Conservation (phyloP, 2,797 vertebrate genomes). For the Tachyglossus aculeatus region DNA sequence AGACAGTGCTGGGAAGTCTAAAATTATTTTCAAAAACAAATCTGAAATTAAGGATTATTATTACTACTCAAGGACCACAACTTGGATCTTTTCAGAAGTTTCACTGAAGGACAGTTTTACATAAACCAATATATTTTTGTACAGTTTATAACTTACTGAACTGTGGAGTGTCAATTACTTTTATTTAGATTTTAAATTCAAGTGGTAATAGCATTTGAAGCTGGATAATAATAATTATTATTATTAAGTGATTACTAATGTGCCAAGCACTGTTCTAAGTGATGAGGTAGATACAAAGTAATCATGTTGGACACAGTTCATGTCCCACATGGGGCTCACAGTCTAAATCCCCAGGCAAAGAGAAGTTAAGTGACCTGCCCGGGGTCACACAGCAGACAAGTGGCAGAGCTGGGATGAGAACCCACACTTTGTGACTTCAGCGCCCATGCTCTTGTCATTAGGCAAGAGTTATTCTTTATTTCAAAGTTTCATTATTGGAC, state of each 20-base stretch:
- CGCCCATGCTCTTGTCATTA: too few species aligned
- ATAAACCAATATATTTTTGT: conserved; percentile 99
- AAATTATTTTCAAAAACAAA: conserved; percentile 83
- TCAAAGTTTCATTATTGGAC: conserved; percentile 74
- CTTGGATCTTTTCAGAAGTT: conserved; percentile 93
- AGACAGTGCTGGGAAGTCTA: conserved; percentile 73
- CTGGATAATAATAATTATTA: conserved; percentile 99
- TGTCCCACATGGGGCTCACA: too few species aligned
- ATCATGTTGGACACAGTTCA: too few species aligned
- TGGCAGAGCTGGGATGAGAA: too few species aligned
- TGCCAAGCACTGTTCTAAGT: too few species aligned
- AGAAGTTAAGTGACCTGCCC: conserved; percentile 93
- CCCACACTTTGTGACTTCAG: too few species aligned
- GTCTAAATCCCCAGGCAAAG: too few species aligned
- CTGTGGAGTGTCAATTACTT: conserved; percentile 99
- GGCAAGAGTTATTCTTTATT: conserved; percentile 75
- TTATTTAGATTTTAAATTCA: conserved; percentile 99
- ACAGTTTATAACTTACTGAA: conserved; percentile 99
- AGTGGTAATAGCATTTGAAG: conserved; percentile 99
- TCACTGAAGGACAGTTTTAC: conserved; percentile 96
- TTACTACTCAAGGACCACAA: conserved; percentile 79
- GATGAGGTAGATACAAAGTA: too few species aligned
- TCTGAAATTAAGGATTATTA: conserved; percentile 82
- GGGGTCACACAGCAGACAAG: conserved; percentile 81
- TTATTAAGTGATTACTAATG: conserved; percentile 99